A percentile compares a stretch with the other conserved stretches of the same genome.
Evolutionary conservation across 2,113 vertebrate species (phyloP).

Genomic region (Alligator mississippiensis): DNA sequence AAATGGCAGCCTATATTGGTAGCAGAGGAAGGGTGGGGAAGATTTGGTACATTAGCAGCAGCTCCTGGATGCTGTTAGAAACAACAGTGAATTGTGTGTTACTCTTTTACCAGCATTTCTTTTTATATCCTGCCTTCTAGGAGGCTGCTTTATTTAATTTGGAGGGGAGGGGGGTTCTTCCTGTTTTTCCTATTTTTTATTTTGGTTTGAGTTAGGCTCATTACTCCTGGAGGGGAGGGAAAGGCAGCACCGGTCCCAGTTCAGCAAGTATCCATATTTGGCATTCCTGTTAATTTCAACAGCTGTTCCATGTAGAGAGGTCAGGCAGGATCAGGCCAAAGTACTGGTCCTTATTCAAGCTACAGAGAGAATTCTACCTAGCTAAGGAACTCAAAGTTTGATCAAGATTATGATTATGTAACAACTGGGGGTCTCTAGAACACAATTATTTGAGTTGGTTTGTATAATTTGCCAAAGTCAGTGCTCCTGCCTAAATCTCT

Average conservation of each 20-base stretch:
- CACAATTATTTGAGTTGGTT: not conserved
- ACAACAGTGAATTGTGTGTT: not conserved
- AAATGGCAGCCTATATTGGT: not conserved
- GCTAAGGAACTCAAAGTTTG: not conserved
- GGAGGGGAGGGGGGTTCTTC: not conserved
- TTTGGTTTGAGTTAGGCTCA: not conserved
- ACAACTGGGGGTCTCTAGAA: not conserved
- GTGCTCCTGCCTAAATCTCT: not conserved
- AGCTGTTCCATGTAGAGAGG: not conserved
- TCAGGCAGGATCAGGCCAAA: not conserved
- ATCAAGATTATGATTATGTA: not conserved
- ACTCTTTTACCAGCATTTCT: not conserved
- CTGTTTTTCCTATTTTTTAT: not conserved
- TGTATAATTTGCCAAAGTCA: not conserved
- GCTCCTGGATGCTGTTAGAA: not conserved
- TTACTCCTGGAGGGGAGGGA: not conserved
- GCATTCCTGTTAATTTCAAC: not conserved
- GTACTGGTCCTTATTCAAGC: not conserved
- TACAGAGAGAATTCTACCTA: not conserved
- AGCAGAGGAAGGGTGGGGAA: not conserved
- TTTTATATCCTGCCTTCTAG: not conserved
- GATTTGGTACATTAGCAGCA: not conserved
- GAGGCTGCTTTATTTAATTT: not conserved
- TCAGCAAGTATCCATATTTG: fast-evolving
- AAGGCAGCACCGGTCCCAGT: not conserved